Base-by-base conservation (phyloP, 2,797 vertebrate species). In the Tamandua tetradactyla region DNA sequence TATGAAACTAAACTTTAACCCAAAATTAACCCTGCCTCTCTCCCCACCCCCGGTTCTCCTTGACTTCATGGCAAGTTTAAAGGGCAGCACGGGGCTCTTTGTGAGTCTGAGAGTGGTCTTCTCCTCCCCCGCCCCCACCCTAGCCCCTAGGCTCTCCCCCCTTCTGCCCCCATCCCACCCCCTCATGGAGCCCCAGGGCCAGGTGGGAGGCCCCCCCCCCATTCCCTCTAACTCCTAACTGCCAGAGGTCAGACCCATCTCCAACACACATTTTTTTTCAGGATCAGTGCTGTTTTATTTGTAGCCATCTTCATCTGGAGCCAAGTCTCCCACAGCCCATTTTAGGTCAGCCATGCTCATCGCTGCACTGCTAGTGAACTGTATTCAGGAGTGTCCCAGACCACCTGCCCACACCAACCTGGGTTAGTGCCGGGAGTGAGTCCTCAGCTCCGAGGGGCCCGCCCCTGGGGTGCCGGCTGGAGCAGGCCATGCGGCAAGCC, bases 1-100 rank as follows among this genome's bases (percentile, higher is more conserved):
- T 98, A 98, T 98, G 1, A 98, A 98, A 98, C 98, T 98, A 98
- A 98, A 98, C 91, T 98, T 97, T 98, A 98, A 98, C 98, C 96
- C 97, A 18, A 97, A 98, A 98, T 98, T 98, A 98, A 98, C 98
- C 98, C 94, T 97, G 92, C 96, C 97, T 97, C 88, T 97, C 97
- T 96, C 95, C 97, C 89, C 94, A 95, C 97, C 98, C 97, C 95
- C 44, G 14, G 14, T 85, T 89, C 93, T 95, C 96, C 92, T 79
- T 80, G 82, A 97, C 96, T 96, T 97, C 97, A 97, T 98, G 98
- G 98, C 98, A 98, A 98, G 98, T 98, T 98, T 98, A 98, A 98
- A 98, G 98, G 98, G 98, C 98, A 98, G 98, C 98, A 98, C 97
- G 98, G 98, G 98, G 97, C 98, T 98, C 97, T 98, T 95, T 93